phyloP scores from a whole-genome alignment of 2,113 vertebrate genomes.

The Halcyon malimbica region DNA sequence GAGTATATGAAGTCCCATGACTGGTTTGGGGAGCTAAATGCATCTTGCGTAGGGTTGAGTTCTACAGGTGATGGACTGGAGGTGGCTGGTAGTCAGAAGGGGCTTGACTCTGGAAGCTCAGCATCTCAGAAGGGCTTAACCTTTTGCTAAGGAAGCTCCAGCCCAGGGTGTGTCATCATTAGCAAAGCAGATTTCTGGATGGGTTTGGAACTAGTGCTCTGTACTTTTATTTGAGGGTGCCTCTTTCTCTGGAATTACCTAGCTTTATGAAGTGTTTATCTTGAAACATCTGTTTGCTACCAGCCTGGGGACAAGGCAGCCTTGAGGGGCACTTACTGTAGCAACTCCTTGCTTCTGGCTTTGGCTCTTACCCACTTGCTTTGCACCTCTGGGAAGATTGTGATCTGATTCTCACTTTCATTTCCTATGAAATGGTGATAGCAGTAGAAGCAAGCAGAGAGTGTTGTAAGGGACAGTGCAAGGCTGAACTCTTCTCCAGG shows the following conservation, averaged over 20 bases:
- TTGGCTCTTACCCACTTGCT: not conserved
- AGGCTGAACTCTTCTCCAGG: not conserved
- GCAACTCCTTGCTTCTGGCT: not conserved
- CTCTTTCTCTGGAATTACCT: not conserved
- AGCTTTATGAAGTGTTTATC: not conserved
- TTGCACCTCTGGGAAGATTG: too few species aligned
- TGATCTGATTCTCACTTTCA: too few species aligned
- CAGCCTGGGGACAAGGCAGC: not conserved
- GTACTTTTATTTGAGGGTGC: not conserved
- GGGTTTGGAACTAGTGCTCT: not conserved
- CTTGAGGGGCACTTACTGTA: not conserved
- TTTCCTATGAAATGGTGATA: accelerated
- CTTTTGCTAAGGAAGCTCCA: not conserved
- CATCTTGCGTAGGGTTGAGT: not conserved
- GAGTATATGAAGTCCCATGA: accelerated
- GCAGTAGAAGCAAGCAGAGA: not conserved
- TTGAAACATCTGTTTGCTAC: not conserved
- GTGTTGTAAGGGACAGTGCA: not conserved
- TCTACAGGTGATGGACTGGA: not conserved
- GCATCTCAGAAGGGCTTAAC: not conserved
- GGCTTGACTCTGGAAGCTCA: not conserved
- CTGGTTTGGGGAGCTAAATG: not conserved
- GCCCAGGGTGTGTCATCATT: not conserved
- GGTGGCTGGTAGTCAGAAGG: not conserved
- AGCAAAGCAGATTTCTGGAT: not conserved